Conservation (phyloP, 2,888 invertebrate species). For the Sinhomidia bicolor region DNA sequence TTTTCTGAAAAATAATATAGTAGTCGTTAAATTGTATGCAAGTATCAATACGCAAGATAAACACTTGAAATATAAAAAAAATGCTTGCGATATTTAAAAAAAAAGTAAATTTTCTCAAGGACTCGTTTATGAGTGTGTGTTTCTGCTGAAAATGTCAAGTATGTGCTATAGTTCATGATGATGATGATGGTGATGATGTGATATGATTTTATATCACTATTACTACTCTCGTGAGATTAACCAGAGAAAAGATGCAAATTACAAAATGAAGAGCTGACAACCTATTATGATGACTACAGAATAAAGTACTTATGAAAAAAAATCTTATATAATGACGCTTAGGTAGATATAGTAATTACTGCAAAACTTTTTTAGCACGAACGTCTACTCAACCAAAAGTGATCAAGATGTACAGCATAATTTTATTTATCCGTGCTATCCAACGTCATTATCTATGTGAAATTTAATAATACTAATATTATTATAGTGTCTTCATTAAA, state of each 20-base stretch:
- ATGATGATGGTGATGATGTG: background rate
- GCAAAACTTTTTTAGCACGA: too few relatives aligned
- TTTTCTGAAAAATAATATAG: constrained; percentile 17
- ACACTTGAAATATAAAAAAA: background rate
- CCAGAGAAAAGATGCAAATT: constrained; percentile 14
- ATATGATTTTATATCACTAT: background rate
- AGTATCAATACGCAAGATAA: background rate
- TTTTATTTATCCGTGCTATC: too few relatives aligned
- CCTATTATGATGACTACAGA: background rate
- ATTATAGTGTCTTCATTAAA: constrained; percentile 4
- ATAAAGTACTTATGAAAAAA: background rate
- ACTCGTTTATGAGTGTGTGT: background rate
- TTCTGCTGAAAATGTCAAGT: constrained; percentile 38
- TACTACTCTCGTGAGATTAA: background rate
- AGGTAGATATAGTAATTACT: too few relatives aligned
- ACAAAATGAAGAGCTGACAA: background rate
- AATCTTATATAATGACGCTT: too few relatives aligned
- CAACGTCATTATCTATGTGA: too few relatives aligned
- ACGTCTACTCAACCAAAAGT: background rate
- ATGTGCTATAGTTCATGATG: background rate
- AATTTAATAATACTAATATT: background rate
- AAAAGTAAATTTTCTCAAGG: background rate
- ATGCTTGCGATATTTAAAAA: background rate
- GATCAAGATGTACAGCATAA: background rate
- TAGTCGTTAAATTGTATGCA: background rate